phyloP scores from a whole-genome alignment of 2,797 vertebrate genomes.

The Glyptemys insculpta region DNA sequence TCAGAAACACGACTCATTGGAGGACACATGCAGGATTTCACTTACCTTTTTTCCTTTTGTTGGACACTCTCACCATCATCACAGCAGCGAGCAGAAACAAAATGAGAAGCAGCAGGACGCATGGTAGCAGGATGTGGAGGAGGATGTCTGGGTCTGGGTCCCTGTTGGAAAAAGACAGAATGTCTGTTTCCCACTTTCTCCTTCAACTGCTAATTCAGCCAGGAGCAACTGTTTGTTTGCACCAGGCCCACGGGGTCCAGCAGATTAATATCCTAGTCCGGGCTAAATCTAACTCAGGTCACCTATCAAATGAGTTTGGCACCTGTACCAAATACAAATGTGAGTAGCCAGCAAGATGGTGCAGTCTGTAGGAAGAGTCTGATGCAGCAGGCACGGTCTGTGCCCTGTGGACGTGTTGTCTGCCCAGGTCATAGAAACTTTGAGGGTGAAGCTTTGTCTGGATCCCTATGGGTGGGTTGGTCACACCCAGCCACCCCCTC shows the following conservation, averaged over 20 bases:
- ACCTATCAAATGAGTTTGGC: not conserved
- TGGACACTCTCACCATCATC: not conserved
- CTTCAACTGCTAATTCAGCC: fast-evolving
- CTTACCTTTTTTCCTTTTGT: slow-evolving; percentile 56
- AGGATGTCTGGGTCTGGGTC: fast-evolving
- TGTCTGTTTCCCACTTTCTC: not conserved
- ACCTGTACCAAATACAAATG: not conserved
- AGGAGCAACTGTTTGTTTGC: not conserved
- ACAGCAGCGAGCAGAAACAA: slow-evolving; percentile 19
- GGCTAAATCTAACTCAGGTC: not conserved
- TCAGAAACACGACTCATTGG: not conserved
- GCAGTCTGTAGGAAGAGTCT: no score
- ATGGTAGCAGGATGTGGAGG: slow-evolving; percentile 17
- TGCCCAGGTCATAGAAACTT: no score
- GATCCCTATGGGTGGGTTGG: not conserved
- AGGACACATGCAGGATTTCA: not conserved
- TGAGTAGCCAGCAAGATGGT: not conserved
- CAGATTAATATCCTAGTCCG: no score
- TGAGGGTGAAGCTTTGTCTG: not conserved
- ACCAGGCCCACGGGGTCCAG: fast-evolving
- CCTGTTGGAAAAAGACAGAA: slow-evolving; percentile 9
- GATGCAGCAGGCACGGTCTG: not conserved
- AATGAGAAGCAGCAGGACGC: not conserved
- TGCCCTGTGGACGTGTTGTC: no score
- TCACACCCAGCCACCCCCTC: not conserved